Percentiles rank a stretch among this genome's conserved stretches.
Evolutionary conservation across 1,140 invertebrate species (phyloP).

Genomic region (Melanaphis sacchari): DNA sequence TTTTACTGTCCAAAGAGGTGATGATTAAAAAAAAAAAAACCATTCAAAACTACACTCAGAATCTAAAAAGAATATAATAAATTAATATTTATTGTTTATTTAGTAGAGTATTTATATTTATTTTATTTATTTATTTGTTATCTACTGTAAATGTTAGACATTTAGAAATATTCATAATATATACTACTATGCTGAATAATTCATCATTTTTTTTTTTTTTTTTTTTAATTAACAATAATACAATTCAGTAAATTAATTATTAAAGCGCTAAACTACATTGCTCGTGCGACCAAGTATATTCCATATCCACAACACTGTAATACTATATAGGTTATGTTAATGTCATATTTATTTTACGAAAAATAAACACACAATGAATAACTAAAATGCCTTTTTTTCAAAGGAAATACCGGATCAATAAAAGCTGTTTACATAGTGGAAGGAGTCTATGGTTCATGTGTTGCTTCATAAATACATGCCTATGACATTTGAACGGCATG

Average conservation of each 20-base stretch:
- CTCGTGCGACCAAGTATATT: background rate
- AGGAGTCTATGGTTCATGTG: background rate
- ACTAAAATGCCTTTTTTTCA: background rate
- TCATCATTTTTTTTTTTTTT: background rate
- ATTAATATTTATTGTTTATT: background rate
- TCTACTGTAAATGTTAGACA: too few species aligned
- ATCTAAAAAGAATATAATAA: too few species aligned
- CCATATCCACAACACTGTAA: background rate
- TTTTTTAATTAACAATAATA: background rate
- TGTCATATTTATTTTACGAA: background rate
- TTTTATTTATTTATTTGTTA: too few species aligned
- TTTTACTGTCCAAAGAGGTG: too few species aligned
- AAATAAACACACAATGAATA: background rate
- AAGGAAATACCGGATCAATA: background rate
- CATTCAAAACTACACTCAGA: too few species aligned
- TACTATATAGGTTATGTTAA: background rate
- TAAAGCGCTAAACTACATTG: background rate
- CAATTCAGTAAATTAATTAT: background rate
- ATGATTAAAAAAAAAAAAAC: too few species aligned
- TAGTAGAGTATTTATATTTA: background rate
- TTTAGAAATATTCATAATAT: background rate
- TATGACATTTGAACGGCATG: too few species aligned
- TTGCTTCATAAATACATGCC: background rate
- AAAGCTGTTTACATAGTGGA: background rate
- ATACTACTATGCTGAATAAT: too few species aligned